Percentiles rank a stretch among this genome's conserved stretches.
Conservation (phyloP, 2,888 invertebrate genomes). For the Tillus elongatus region DNA sequence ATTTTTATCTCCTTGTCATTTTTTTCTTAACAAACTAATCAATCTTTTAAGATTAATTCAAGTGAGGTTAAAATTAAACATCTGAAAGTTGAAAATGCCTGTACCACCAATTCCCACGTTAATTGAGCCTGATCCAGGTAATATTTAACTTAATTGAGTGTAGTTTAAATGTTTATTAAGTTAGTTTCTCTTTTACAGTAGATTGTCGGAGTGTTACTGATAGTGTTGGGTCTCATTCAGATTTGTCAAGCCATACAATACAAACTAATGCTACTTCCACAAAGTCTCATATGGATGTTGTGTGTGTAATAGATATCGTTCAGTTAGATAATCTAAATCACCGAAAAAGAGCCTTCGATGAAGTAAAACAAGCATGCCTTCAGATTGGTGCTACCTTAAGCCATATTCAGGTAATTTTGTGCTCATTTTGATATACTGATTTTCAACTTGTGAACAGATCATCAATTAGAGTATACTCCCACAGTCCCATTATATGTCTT, state of each 20-base stretch:
- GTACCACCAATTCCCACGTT: slow-evolving; percentile 28
- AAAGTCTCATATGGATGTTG: slow-evolving; percentile 75
- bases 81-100: slow-evolving; percentile 33
- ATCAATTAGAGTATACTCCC: too few species aligned
- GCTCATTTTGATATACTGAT: slow-evolving; percentile 6
- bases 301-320: slow-evolving; percentile 71
- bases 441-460: background rate
- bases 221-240: slow-evolving; percentile 54
- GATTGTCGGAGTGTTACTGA: slow-evolving; percentile 47
- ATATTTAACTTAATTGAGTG: slow-evolving; percentile 10
- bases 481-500: too few species aligned
- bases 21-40: too few species aligned
- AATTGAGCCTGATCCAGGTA: slow-evolving; percentile 35
- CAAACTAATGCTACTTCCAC: slow-evolving; percentile 36
- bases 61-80: too few species aligned
- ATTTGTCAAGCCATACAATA: slow-evolving; percentile 48
- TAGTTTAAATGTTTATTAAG: slow-evolving; percentile 11
- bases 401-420: slow-evolving; percentile 68
- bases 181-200: slow-evolving; percentile 20
- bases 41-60: too few species aligned
- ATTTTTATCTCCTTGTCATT: too few species aligned
- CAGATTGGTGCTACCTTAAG: slow-evolving; percentile 72
- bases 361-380: slow-evolving; percentile 71
- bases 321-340: slow-evolving; percentile 64
- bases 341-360: slow-evolving; percentile 73